These are phyloP conservation scores for Tragelaphus strepsiceros DNA, from an alignment of 2,113 vertebrate species.

Conservation along the genomic window DNA sequence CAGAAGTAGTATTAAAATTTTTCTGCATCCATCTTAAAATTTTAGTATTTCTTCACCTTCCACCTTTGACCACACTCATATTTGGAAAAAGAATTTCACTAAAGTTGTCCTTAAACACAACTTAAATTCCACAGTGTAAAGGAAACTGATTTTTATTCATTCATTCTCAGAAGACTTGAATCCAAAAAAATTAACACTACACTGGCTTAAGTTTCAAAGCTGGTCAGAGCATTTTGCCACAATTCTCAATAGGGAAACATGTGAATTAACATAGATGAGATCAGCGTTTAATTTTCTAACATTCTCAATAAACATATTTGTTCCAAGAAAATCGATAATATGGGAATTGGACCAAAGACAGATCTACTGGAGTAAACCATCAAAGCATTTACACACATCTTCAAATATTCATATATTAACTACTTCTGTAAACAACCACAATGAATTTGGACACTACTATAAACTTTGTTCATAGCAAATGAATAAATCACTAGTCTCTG, in stretches of 20 bases:
- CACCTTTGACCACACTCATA: background rate
- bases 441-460: background rate
- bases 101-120: background rate
- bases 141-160: slow-evolving; percentile 23
- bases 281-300: slow-evolving; percentile 49
- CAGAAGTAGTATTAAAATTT: background rate
- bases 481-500: background rate
- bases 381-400: background rate
- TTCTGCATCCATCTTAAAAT: background rate
- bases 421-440: background rate
- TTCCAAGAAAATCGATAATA: slow-evolving; percentile 68
- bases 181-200: background rate
- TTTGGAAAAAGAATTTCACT: slow-evolving; percentile 9
- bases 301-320: slow-evolving; percentile 21
- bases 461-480: slow-evolving; percentile 1
- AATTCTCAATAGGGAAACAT: slow-evolving; percentile 19
- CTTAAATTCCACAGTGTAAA: background rate
- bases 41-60: background rate
- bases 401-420: background rate
- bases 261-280: background rate
- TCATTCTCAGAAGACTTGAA: background rate
- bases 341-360: background rate
- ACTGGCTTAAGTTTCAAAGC: slow-evolving; percentile 8
- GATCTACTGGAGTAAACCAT: background rate
- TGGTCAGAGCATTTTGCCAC: background rate